Base-by-base conservation (phyloP, 1,140 invertebrate genomes). In the Coenobita brevimanus region DNA sequence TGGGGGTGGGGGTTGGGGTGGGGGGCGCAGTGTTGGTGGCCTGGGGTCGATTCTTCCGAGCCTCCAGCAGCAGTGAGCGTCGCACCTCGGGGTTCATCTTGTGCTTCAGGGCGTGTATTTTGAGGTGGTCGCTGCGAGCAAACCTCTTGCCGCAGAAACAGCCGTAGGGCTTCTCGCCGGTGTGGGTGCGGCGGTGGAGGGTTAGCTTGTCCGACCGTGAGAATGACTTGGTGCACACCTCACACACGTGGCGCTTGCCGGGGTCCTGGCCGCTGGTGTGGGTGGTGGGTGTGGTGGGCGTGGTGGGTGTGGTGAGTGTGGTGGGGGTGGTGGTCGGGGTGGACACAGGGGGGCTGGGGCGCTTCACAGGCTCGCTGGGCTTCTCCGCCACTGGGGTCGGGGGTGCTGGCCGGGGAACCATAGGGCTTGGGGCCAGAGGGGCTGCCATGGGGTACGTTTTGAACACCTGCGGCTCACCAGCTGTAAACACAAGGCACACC, bases 361-460 rank as follows among this genome's bases (percentile, higher is more conserved):
- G n/a, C n/a, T n/a, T n/a, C n/a, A n/a, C n/a, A n/a, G n/a, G n/a
- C n/a, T n/a, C n/a, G n/a, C n/a, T n/a, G n/a, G n/a, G n/a, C 17
- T 8, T 17, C 46, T 50, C 17, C 46, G 6, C 46, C 17, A 50
- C 17, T 8, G 17, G 46, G 6, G 46, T 50, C 17, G 46, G 46
- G 6, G 46, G 6, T 17, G 46, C 46, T 50, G 46, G 46, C 17
- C 46, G 46, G 46, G 17, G 6, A 6, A 50, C 17, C 46, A 50
- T 50, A 17, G 46, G 46, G 46, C 6, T 50, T 46, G 73, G 27
- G 33, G 75, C 84, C 15, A 86, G 75, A 30, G 84, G 50, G 36
- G 84, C 62, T 2, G 76, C 84, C 62, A 80, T 87, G 6, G 84
- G 76, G 64, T 87, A 87, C n/a, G 84, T 57, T 38, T 80, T 87